Base-by-base conservation (phyloP, 2,797 vertebrate species). In the Scleropages formosus region DNA sequence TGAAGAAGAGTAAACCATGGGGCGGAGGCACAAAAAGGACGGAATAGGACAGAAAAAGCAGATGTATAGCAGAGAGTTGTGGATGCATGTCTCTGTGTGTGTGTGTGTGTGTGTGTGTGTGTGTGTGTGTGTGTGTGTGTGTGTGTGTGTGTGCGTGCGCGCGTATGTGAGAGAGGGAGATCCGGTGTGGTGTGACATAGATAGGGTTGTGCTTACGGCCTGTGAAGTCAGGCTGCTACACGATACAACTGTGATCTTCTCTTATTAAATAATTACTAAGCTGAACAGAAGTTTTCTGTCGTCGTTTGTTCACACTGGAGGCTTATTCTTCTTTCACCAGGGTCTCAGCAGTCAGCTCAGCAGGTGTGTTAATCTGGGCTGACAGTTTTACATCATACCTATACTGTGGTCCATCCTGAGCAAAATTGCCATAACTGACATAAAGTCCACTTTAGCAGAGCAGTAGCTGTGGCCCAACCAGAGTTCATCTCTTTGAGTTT, bases 291-390 rank as follows among this genome's bases (percentile, higher is more conserved):
- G 78, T 61, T 51, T 82, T 80, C 88, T 88, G 31, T 58, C 89
- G 80, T 95, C 92, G 67, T 94, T 94, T 0, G 77, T 92, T 69
- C 88, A 84, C 72, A 87, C 89, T 84, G 82, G 83, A 66, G 85
- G 88, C 71, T 89, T 66, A 85, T 92, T 92, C 78, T 88, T 90
- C 85, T 84, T 91, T 63, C 82, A 91, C 59, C 80, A 86, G 1
- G 89, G 91, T 73, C 91, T 90, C 0, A 89, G n/a, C 31, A 39
- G 31, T 2, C 31, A 39, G 31, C 31, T 39, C 31, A 39, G 31
- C 31, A 39, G 31, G 2, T 39, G 31, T 6, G 31, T 6, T 39
- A 6, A 11, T 56, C 53, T 18, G 53, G 11, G 53, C 53, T 56
- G 53, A 56, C 78, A 27, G 46, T 78, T 51, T 80, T 31, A 76